Evolutionary conservation across 2,797 vertebrate species (phyloP).

Genomic region (Enteromius thamalakanensis): DNA sequence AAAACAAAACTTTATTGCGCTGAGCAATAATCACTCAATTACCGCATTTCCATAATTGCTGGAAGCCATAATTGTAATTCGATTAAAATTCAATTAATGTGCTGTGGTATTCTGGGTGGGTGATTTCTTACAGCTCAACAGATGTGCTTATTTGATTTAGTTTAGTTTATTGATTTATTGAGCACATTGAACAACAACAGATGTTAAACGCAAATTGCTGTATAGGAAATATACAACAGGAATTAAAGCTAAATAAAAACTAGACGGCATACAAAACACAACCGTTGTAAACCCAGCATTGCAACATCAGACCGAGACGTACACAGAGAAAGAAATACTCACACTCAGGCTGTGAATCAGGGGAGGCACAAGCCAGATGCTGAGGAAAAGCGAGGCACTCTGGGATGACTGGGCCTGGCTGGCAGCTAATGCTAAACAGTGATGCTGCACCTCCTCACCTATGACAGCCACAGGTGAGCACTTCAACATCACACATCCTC

Average conservation of each 20-base stretch:
- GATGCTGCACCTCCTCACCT: slow-evolving; percentile 90
- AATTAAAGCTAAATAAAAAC: neutral
- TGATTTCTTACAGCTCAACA: neutral
- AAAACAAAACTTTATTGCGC: neutral
- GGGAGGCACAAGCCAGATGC: slow-evolving; percentile 87
- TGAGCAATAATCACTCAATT: neutral
- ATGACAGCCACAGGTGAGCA: slow-evolving; percentile 49
- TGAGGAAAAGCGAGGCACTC: slow-evolving; percentile 87
- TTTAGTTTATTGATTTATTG: neutral
- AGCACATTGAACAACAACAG: neutral
- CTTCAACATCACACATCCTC: slow-evolving; percentile 6
- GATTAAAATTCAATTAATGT: neutral
- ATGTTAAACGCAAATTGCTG: neutral
- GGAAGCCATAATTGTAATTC: neutral
- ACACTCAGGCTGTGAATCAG: slow-evolving; percentile 88
- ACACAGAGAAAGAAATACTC: slow-evolving; percentile 64
- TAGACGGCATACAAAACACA: neutral
- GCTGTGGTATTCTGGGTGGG: neutral
- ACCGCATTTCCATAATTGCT: neutral
- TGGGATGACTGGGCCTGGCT: slow-evolving; percentile 89
- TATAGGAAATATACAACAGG: neutral
- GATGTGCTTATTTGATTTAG: neutral
- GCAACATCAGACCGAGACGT: neutral
- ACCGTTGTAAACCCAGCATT: neutral
- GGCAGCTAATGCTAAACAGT: slow-evolving; percentile 84